Base-by-base conservation (phyloP, 2,888 invertebrate species). In the Alentia gelatinosa region DNA sequence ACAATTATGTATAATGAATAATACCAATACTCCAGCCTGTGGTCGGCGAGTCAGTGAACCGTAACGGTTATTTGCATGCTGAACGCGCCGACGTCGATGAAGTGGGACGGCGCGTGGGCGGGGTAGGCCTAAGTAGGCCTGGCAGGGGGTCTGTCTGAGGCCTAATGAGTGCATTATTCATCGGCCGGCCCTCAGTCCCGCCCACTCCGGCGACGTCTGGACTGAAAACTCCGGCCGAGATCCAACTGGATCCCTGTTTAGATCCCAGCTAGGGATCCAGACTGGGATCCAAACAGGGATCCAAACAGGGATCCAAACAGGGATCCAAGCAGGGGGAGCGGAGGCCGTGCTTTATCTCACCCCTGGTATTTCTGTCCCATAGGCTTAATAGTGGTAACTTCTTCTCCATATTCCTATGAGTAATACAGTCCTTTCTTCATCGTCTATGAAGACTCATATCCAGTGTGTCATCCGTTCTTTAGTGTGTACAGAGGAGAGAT, bases 91-190 rank as follows among this genome's bases (percentile, higher is more conserved):
- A 39, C n/a, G n/a, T n/a, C n/a, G n/a, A n/a, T n/a, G n/a, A n/a
- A n/a, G 35, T 35, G 79, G 35, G 37, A 79, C 37, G 79, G 23
- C 35, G 39, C 37, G 33, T 56, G 26, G 74, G 47, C 19, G 63
- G 35, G 5, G 35, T 79, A 79, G 79, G 79, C 79, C 79, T 79
- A 79, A 79, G 79, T 79, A 37, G 79, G 37, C 37, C 3, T 12
- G 79, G 79, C 39, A n/a, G 79, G 79, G 79, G 79, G 79, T 79
- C 79, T 39, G 79, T 35, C 39, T 35, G 79, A 33, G 23, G 79
- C 79, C 79, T 79, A 79, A 79, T 79, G 79, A 79, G 37, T 79
- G 0, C 79, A 39, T 79, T 23, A 79, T 35, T 79, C 37, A 37
- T 39, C 39, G 39, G 39, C 12, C 15, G 37, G 9, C 37, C 79